Percentiles rank a stretch among this genome's conserved stretches.
These are phyloP conservation scores for Athetis lepigone DNA, from an alignment of 2,888 invertebrate genomes.

Conservation along the genomic window DNA sequence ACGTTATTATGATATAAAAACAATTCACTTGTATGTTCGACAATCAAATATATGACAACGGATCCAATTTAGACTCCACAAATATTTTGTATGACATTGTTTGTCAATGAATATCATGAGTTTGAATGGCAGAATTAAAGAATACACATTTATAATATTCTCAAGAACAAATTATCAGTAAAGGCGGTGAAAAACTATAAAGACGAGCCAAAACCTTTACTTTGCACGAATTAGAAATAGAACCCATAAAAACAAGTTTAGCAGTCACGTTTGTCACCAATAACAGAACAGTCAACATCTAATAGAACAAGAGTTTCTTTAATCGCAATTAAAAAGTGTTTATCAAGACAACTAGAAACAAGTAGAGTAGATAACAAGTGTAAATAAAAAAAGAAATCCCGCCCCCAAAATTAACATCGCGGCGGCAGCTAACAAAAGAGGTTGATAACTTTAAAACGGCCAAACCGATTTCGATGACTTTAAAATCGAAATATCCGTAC, in stretches of 20 bases:
- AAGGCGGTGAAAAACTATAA: no score
- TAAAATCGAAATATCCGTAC: no score
- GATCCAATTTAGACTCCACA: neutral
- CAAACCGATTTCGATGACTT: no score
- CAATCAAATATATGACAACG: neutral
- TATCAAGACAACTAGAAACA: neutral
- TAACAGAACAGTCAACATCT: neutral
- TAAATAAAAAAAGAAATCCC: neutral
- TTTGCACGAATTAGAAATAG: neutral
- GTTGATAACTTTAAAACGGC: no score
- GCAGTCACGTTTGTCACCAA: no score
- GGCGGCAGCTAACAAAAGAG: no score
- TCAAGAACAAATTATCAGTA: no score
- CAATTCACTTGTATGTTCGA: conserved; percentile 8
- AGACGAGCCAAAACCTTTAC: no score
- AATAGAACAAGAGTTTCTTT: neutral
- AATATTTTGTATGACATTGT: neutral
- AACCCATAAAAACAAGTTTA: neutral
- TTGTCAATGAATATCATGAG: neutral
- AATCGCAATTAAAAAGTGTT: neutral
- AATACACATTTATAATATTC: no score
- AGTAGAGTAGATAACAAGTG: neutral
- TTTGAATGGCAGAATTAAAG: neutral
- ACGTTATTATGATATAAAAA: no score
- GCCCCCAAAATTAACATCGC: no score